phyloP scores from a whole-genome alignment of 35 echinoderm and acorn worm species.

The Hemicentrotus pulcherrimus region DNA sequence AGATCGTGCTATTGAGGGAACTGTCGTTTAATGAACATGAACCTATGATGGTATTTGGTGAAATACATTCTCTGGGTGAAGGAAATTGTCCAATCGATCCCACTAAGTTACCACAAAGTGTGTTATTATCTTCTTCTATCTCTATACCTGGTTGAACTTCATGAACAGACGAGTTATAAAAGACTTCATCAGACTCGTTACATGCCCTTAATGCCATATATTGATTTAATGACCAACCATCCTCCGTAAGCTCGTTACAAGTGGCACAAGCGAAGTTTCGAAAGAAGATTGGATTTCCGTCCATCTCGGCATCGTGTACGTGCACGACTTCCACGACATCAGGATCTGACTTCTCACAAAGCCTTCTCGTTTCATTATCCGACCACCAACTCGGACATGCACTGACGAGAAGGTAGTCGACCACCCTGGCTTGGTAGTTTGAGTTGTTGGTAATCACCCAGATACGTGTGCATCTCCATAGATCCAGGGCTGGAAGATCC shows the following conservation, averaged over 20 bases:
- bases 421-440: not conserved
- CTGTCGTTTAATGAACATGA: not conserved
- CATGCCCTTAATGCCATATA: not conserved
- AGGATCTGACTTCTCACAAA: not conserved
- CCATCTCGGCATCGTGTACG: no score
- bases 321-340: not conserved
- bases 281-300: conserved; percentile 9
- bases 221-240: not conserved
- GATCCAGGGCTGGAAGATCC: not conserved
- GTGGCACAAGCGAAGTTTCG: conserved; percentile 24
- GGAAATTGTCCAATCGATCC: not conserved
- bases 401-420: conserved; percentile 21
- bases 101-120: not conserved
- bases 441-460: not conserved
- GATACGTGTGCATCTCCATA: conserved; percentile 13
- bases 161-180: not conserved
- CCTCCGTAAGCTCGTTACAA: not conserved
- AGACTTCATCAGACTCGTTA: not conserved
- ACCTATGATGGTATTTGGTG: not conserved
- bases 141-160: not conserved
- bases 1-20: not conserved
- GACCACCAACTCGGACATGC: conserved; percentile 20
- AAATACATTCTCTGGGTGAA: conserved; percentile 13
- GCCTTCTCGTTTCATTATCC: not conserved
- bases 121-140: not conserved